A percentile compares a stretch with the other conserved stretches of the same genome.
Evolutionary conservation across 2,113 vertebrate genomes (phyloP).

Genomic region (Neodontobutis hainanensis): DNA sequence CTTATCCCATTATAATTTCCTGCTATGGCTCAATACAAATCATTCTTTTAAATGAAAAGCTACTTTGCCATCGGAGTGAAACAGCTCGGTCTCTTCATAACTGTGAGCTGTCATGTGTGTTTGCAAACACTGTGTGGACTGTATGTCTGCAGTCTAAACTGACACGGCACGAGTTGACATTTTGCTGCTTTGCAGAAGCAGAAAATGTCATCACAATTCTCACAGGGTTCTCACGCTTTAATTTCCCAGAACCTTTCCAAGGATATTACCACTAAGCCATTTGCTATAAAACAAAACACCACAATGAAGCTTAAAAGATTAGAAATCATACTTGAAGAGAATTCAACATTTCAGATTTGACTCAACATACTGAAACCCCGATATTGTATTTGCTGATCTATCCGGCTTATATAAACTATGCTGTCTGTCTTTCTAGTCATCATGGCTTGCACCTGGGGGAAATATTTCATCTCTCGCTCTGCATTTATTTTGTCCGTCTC

Average conservation of each 20-base stretch:
- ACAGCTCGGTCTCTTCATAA: neutral
- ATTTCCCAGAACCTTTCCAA: neutral
- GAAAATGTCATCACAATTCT: conserved; percentile 27
- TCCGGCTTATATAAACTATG: neutral
- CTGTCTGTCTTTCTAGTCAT: conserved; percentile 26
- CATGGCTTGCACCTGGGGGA: conserved; percentile 35
- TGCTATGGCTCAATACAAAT: neutral
- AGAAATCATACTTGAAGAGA: no score
- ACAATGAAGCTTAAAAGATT: no score
- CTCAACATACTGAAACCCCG: neutral
- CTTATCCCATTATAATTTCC: conserved; percentile 1
- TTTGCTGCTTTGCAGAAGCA: conserved; percentile 27
- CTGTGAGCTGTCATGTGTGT: conserved; percentile 16
- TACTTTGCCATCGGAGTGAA: neutral
- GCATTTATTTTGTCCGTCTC: conserved; percentile 2
- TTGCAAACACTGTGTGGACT: conserved; percentile 28
- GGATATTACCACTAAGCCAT: no score
- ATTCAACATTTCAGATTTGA: no score
- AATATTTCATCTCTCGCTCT: conserved; percentile 30
- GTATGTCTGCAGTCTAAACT: conserved; percentile 11
- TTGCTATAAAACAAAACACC: no score
- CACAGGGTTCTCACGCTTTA: neutral
- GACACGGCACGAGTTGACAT: conserved; percentile 11
- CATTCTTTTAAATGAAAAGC: neutral
- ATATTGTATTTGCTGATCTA: neutral